These are phyloP conservation scores for Vanacampus margaritifer DNA, from an alignment of 2,113 vertebrate genomes.

Conservation along the genomic window DNA sequence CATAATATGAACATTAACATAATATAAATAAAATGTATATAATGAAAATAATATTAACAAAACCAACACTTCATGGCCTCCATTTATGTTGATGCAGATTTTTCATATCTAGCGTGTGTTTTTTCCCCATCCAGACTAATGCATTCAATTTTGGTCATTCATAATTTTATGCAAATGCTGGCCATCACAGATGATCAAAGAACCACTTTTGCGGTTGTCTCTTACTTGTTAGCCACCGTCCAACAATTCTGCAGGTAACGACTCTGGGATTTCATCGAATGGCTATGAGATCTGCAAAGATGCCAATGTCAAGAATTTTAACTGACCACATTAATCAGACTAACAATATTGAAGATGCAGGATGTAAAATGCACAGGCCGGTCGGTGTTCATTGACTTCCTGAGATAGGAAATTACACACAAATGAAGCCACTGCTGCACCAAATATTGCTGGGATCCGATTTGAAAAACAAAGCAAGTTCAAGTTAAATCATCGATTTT, in stretches of 20 bases:
- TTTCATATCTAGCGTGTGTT: too few relatives aligned
- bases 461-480: constrained; percentile 15
- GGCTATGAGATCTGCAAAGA: constrained; percentile 42
- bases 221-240: constrained; percentile 35
- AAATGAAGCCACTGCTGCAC: constrained; percentile 11
- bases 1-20: too few relatives aligned
- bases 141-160: constrained; percentile 8
- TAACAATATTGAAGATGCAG: constrained; percentile 34
- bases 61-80: not conserved
- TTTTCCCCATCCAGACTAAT: not conserved
- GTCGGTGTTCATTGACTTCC: constrained; percentile 34
- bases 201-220: constrained; percentile 31
- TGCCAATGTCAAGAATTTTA: constrained; percentile 50
- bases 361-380: constrained; percentile 19
- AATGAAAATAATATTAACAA: too few relatives aligned
- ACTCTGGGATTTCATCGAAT: constrained; percentile 53
- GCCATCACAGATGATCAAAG: constrained; percentile 5
- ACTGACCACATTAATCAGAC: constrained; percentile 39
- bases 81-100: not conserved
- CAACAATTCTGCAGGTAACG: constrained; percentile 37
- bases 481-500: constrained; percentile 4
- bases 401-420: constrained; percentile 17
- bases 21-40: too few relatives aligned
- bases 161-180: constrained; percentile 24
- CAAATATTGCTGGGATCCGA: constrained; percentile 6